Base-by-base conservation (phyloP, 1,140 invertebrate genomes). In the Subanguina moxae region DNA sequence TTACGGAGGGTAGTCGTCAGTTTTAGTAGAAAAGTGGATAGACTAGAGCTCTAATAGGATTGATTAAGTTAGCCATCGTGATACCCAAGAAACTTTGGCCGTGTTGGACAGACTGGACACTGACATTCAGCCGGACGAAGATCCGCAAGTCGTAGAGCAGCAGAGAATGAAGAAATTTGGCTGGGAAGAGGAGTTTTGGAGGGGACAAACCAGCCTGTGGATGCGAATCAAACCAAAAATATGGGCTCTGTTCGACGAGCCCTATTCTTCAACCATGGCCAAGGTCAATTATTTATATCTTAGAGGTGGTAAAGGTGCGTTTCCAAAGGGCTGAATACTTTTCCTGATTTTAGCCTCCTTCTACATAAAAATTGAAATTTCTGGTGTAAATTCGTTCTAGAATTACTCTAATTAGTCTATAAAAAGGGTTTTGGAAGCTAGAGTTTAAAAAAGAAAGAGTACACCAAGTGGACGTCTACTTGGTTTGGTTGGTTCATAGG, bases 241-340 rank as follows among this genome's bases (percentile, higher is more conserved):
- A 42, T 94, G 91, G 91, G 88, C 91, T 1, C 84, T 94, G 58
- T 93, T 94, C 80, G 90, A 94, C 78, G 91, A 94, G 80, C 91
- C 91, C 0, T 91, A 91, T 74, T 92, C 91, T 57, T 93, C 91
- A 43, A 45, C 74, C 11, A 38, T 57, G 15, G 73, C 73, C 25
- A 74, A 74, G 58, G 75, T 74, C 11, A 1, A n/a, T 45, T 45
- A 45, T 11, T 45, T 45, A 45, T 13, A 45, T 45, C n/a, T n/a
- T n/a, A n/a, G n/a, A n/a, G n/a, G n/a, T n/a, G n/a, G n/a, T n/a
- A n/a, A n/a, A n/a, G n/a, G n/a, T n/a, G n/a, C n/a, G n/a, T n/a
- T n/a, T n/a, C n/a, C n/a, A n/a, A n/a, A n/a, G n/a, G n/a, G n/a
- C n/a, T n/a, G n/a, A n/a, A n/a, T n/a, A n/a, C n/a, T n/a, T n/a